These are phyloP conservation scores for Chrysopa pallens DNA, from an alignment of 1,140 invertebrate species.

Conservation along the genomic window DNA sequence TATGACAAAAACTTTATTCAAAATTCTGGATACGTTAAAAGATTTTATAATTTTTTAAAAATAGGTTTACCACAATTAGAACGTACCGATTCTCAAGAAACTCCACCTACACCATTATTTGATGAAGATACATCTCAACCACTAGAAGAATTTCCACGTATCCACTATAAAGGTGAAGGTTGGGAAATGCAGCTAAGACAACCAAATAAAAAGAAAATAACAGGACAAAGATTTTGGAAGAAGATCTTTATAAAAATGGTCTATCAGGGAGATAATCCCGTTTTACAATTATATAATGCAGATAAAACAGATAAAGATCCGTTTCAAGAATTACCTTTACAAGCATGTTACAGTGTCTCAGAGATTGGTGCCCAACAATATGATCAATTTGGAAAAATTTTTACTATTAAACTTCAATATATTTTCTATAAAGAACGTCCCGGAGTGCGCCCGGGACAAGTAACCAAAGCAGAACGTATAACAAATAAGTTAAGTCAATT, in stretches of 20 bases:
- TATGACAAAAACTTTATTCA: no score
- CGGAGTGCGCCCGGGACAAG: conserved; percentile 88
- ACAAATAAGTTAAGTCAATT: conserved; percentile 85
- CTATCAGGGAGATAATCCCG: conserved; percentile 62
- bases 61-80: conserved; percentile 8
- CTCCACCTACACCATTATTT: conserved; percentile 78
- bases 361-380: conserved; percentile 91
- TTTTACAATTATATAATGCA: conserved; percentile 71
- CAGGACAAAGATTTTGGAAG: conserved; percentile 95
- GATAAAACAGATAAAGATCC: conserved; percentile 68
- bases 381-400: conserved; percentile 97
- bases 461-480: conserved; percentile 80
- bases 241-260: conserved; percentile 78
- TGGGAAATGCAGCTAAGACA: conserved; percentile 95
- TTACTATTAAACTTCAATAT: conserved; percentile 95
- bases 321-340: conserved; percentile 81
- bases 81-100: conserved; percentile 53
- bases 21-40: no score
- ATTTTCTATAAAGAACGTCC: conserved; percentile 97
- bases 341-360: conserved; percentile 83
- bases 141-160: conserved; percentile 77
- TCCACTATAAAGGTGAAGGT: conserved; percentile 60
- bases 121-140: conserved; percentile 89
- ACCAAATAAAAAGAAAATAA: conserved; percentile 97
- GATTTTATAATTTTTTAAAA: conserved; percentile 3